Conservation (phyloP, 2,797 vertebrate genomes). For the Smutsia temminckii region DNA sequence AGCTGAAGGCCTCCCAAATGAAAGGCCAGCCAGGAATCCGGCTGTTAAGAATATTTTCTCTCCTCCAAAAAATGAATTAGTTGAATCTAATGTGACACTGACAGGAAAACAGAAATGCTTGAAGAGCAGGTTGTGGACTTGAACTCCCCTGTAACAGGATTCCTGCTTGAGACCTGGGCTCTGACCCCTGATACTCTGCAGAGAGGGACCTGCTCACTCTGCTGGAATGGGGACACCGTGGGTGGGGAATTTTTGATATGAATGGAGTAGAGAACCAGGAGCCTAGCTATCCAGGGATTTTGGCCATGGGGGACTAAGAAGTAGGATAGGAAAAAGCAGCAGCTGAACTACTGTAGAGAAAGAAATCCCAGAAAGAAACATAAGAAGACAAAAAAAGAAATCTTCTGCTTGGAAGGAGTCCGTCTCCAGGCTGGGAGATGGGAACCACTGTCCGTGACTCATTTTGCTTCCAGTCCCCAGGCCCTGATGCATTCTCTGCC, state of each 20-base stretch:
- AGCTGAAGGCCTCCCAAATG: slow-evolving; percentile 19
- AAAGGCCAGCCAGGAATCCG: slow-evolving; percentile 42
- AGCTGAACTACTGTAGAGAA: not conserved
- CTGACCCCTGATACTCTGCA: slow-evolving; percentile 11
- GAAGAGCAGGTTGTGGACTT: slow-evolving; percentile 50
- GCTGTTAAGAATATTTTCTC: slow-evolving; percentile 50
- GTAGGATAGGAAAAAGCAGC: slow-evolving; percentile 6
- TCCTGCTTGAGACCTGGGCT: slow-evolving; percentile 41
- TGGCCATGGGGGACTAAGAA: slow-evolving; percentile 27
- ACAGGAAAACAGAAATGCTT: slow-evolving; percentile 55
- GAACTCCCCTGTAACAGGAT: slow-evolving; percentile 54
- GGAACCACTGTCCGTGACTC: slow-evolving; percentile 52
- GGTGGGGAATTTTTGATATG: slow-evolving; percentile 42
- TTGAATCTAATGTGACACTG: slow-evolving; percentile 59
- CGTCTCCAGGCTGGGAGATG: not conserved
- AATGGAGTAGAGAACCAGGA: slow-evolving; percentile 46
- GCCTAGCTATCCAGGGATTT: slow-evolving; percentile 44
- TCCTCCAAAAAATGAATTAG: slow-evolving; percentile 53
- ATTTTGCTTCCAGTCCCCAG: not conserved
- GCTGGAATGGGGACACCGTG: slow-evolving; percentile 45
- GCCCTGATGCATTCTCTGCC: not conserved
- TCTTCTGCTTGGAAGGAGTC: not conserved
- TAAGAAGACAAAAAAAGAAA: not conserved
- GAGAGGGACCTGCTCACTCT: slow-evolving; percentile 30
- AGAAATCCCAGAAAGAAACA: too few relatives aligned